phyloP scores from a whole-genome alignment of 2,113 vertebrate genomes.

The Loxodonta africana region DNA sequence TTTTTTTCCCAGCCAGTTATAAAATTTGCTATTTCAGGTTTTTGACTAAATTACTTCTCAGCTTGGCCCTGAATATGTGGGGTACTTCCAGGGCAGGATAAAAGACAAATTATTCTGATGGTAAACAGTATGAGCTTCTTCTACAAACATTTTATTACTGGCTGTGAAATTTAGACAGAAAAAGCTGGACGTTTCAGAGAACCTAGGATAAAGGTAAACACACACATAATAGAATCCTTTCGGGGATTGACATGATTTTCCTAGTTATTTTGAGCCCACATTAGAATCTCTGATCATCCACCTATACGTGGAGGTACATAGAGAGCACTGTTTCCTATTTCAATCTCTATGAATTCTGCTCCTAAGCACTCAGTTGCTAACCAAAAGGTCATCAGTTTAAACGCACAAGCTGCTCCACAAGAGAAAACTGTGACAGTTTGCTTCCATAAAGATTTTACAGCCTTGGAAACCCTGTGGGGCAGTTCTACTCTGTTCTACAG shows the following conservation, averaged over 20 bases:
- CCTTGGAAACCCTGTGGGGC: neutral
- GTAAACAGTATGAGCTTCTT: neutral
- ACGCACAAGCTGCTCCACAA: no score
- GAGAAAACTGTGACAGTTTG: neutral
- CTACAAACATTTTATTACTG: neutral
- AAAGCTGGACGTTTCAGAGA: neutral
- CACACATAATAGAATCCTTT: neutral
- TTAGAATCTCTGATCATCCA: neutral
- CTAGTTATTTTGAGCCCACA: neutral
- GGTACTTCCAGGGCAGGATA: neutral
- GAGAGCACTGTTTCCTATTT: neutral
- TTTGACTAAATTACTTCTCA: conserved; percentile 7
- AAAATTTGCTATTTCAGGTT: neutral
- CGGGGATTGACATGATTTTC: neutral
- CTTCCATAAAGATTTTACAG: neutral
- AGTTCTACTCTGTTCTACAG: neutral
- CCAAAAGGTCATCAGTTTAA: no score
- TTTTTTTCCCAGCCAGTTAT: neutral
- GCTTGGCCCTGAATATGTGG: neutral
- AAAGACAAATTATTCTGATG: neutral
- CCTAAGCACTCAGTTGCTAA: neutral
- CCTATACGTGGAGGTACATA: neutral
- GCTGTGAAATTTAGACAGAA: neutral
- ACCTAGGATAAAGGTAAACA: neutral
- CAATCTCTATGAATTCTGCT: neutral